A percentile compares a stretch with the other conserved stretches of the same genome.
Evolutionary conservation across 30 jellyfish, hydroid and myxozoan species (phyloP).

Genomic region (Aurelia sp.): DNA sequence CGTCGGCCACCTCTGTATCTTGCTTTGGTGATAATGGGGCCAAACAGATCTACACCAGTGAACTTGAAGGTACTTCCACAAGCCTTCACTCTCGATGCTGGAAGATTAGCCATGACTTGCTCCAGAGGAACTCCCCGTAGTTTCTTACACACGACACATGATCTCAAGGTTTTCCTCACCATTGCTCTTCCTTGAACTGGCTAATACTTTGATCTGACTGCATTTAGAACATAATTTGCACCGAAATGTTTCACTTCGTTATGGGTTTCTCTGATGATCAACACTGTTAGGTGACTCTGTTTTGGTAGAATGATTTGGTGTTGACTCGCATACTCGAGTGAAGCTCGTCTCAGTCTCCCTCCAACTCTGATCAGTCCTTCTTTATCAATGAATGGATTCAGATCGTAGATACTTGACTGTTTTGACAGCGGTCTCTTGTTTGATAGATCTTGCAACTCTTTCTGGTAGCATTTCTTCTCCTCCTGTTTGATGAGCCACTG

Average conservation of each 20-base stretch:
- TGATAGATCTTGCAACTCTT: slow-evolving; percentile 41
- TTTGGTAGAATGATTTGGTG: slow-evolving; percentile 53
- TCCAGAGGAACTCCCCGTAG: slow-evolving; percentile 22
- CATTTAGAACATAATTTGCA: slow-evolving; percentile 39
- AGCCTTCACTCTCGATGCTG: slow-evolving; percentile 34
- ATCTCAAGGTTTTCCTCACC: slow-evolving; percentile 19
- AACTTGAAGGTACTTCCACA: slow-evolving; percentile 32
- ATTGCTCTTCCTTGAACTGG: slow-evolving; percentile 35
- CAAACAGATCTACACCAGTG: slow-evolving; percentile 61
- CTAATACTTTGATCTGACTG: slow-evolving; percentile 45
- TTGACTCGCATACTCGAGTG: slow-evolving; percentile 23
- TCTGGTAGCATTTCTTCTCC: slow-evolving; percentile 35
- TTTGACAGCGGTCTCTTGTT: slow-evolving; percentile 44
- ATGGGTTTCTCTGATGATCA: slow-evolving; percentile 45
- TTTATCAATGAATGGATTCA: slow-evolving; percentile 51
- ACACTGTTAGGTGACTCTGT: slow-evolving; percentile 15
- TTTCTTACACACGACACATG: slow-evolving; percentile 48
- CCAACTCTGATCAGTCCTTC: slow-evolving; percentile 64
- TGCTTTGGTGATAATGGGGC: slow-evolving; percentile 24
- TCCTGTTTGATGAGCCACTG: slow-evolving; percentile 51
- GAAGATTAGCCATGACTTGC: slow-evolving; percentile 19
- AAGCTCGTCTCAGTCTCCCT: slow-evolving; percentile 54
- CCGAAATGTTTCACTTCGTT: slow-evolving; percentile 33
- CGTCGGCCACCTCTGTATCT: slow-evolving; percentile 34
- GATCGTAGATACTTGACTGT: slow-evolving; percentile 13